Base-by-base conservation (phyloP, 2,113 vertebrate species). In the Herpetotheres cachinnans region DNA sequence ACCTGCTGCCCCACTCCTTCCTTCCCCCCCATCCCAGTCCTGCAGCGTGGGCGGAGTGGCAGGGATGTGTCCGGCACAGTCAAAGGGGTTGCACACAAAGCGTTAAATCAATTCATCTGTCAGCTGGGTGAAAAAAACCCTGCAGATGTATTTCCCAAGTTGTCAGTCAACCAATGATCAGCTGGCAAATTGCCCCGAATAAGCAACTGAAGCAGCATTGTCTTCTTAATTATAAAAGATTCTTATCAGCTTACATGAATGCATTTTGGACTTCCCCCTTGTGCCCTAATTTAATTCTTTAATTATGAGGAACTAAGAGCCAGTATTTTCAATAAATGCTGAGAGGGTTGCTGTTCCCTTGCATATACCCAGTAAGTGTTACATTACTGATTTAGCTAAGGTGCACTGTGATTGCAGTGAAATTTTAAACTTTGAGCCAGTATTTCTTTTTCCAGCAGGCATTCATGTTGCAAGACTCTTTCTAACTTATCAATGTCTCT, bases 251-350 rank as follows among this genome's bases (percentile, higher is more conserved):
- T 50, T 80, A 89, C 46, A 81, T 78, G 62, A 77, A 83, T 13
- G 25, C 0, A 0, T 34, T 89, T 49, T 81, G 59, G 46, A 56
- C 46, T 73, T 62, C 44, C 12, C 30, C 36, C 11, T 61, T 56
- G 29, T 78, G 50, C 19, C 40, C 36, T 49, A 52, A 82, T 74
- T 79, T 83, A 83, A 69, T 50, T 86, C 32, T 38, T 84, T 74
- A 82, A 87, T 87, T 74, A 78, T 46, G 34, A 92, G 36, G 29
- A 87, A 78, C 67, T 79, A 87, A 85, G 50, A 92, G 65, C 6
- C 22, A 27, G 55, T 58, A 49, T 34, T 91, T 74, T 62, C 42
- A 52, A 11, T 32, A 58, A 74, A 66, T 2, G 4, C 30, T 27
- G 52, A 63, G 70, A 71, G 26, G 49, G 22, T 32, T 55, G 34